Percentiles rank a stretch among this genome's conserved stretches.
These are phyloP conservation scores for Hypomecis atomaria DNA, from an alignment of 2,888 invertebrate genomes.

Conservation along the genomic window DNA sequence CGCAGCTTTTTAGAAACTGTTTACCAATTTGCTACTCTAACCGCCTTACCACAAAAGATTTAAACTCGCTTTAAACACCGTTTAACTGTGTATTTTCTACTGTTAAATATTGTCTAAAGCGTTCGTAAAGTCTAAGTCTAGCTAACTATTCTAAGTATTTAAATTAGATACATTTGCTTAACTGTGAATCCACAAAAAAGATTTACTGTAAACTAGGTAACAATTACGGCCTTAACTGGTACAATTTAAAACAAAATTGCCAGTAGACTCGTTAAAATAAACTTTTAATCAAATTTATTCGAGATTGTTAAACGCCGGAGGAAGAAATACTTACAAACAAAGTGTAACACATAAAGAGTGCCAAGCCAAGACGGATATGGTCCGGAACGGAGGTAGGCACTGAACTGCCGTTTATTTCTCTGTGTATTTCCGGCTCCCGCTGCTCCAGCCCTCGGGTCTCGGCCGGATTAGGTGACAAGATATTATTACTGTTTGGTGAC, in stretches of 20 bases:
- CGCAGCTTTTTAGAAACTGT: not conserved
- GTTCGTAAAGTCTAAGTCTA: too few species aligned
- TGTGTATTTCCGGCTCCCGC: conserved; percentile 29
- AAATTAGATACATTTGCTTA: too few species aligned
- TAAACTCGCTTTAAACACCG: too few species aligned
- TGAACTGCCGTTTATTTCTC: conserved; percentile 36
- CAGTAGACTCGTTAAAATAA: conserved; percentile 14
- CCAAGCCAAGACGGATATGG: conserved; percentile 34
- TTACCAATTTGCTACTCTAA: not conserved
- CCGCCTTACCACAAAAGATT: too few species aligned
- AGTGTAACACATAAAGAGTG: conserved; percentile 29
- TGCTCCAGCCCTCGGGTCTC: conserved; percentile 20
- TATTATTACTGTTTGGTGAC: conserved; percentile 34
- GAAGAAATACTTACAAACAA: conserved; percentile 37
- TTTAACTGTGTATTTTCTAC: too few species aligned
- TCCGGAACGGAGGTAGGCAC: conserved; percentile 36
- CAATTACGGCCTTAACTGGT: conserved; percentile 1
- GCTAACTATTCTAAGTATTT: too few species aligned
- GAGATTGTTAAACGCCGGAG: conserved; percentile 12
- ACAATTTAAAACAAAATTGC: conserved; percentile 16
- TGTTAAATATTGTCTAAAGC: too few species aligned
- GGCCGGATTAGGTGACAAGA: conserved; percentile 32
- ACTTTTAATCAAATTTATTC: conserved; percentile 20
- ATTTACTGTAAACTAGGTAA: not conserved
- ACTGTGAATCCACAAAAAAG: too few species aligned